phyloP scores from a whole-genome alignment of 1,140 invertebrate genomes.

The Aphaenogaster floridana region DNA sequence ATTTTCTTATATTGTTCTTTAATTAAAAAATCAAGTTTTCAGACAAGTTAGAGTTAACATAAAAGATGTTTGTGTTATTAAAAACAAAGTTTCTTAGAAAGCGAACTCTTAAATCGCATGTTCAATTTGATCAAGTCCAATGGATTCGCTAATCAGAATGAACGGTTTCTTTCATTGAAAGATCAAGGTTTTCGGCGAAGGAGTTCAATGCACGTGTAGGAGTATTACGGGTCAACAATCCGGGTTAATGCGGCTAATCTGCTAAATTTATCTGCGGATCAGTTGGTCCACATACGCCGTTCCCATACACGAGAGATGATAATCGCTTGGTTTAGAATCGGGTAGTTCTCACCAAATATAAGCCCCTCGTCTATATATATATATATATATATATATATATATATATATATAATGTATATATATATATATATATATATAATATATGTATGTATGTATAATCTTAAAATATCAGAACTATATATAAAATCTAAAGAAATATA shows the following conservation, averaged over 20 bases:
- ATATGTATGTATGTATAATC: not conserved
- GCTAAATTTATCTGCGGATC: constrained; percentile 75
- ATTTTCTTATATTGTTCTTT: not conserved
- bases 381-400: too few relatives aligned
- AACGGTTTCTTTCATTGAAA: constrained; percentile 42
- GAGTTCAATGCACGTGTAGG: constrained; percentile 60
- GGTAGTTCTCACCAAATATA: constrained; percentile 53
- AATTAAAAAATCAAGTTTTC: not conserved
- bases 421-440: too few relatives aligned
- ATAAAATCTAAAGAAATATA: not conserved
- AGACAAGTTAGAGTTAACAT: not conserved
- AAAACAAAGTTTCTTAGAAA: not conserved
- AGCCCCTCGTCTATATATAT: not conserved
- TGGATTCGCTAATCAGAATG: not conserved
- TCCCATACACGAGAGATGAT: constrained; percentile 60
- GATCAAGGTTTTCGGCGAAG: constrained; percentile 37
- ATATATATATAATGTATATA: too few relatives aligned
- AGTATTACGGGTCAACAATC: constrained; percentile 66
- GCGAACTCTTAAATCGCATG: not conserved
- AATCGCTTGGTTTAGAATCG: constrained; percentile 70
- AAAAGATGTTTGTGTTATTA: not conserved
- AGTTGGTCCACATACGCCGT: constrained; percentile 60
- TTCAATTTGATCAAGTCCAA: not conserved
- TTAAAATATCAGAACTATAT: constrained; percentile 28
- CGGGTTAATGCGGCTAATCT: constrained; percentile 69